Base-by-base conservation (phyloP, 2,113 vertebrate genomes). In the Phylloscopus trochilus region DNA sequence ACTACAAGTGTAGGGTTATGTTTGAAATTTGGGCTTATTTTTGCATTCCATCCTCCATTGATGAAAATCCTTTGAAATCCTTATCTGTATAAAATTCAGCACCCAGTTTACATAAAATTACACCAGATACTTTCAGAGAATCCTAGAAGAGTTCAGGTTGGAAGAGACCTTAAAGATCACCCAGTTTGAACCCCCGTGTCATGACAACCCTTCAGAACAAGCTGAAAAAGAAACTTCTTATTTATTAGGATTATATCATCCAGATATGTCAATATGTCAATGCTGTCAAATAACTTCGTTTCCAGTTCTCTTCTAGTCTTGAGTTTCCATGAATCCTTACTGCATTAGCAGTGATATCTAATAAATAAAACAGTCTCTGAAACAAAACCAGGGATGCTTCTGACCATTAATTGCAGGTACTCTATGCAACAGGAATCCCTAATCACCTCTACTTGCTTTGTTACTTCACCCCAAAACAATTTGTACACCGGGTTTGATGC, bases 101-200 rank as follows among this genome's bases (percentile, higher is more conserved):
- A 20, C 11, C 18, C 7, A 23, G 27, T 79, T 80, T 37, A 28
- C 4, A 7, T 35, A 37, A 68, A 80, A 56, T 46, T 16, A 51
- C 37, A 77, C 4, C 9, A 44, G 47, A 10, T 15, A 3, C 7
- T 70, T 94, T 37, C 63, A 69, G 35, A 49, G 43, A 55, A 83
- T 55, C 41, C 20, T 53, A 11, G 60, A 23, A 28, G 44, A 18
- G 6, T 51, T 31, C 74, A 59, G 18, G 4, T n/a, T 89, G 52
- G 53, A 82, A 67, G 28, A 18, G 16, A 46, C 13, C 19, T 39
- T 52, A 28, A 44, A 53, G 16, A n/a, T n/a, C 46, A 30, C 24
- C 15, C 30, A 24, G 3, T 44, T 46, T 0, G 0, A 67, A 30
- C 7, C 20, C 28, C 7, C 0, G 0, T 39, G n/a, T 23, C 28